Conservation (phyloP, 2,888 invertebrate species). For the Erebia palarica region DNA sequence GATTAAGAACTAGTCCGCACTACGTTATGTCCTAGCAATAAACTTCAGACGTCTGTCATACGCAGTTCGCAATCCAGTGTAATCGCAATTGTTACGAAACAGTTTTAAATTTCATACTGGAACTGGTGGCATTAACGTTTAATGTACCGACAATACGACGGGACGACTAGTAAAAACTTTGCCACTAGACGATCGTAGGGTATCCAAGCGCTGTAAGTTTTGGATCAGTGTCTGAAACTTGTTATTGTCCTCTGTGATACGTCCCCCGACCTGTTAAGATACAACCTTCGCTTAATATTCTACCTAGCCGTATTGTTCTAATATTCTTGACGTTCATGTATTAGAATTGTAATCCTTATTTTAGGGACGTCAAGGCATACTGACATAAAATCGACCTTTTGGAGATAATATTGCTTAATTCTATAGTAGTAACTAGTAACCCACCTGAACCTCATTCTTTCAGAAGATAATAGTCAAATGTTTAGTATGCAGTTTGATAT, state of each 20-base stretch:
- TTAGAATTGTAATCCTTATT: too few relatives aligned
- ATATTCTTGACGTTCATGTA: too few relatives aligned
- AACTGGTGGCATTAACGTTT: constrained; percentile 71
- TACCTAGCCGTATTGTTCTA: too few relatives aligned
- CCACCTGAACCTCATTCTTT: too few relatives aligned
- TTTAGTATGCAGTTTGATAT: too few relatives aligned
- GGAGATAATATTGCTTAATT: too few relatives aligned
- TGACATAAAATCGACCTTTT: too few relatives aligned
- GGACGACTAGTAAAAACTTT: constrained; percentile 77
- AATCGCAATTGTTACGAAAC: constrained; percentile 66
- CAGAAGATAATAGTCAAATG: too few relatives aligned
- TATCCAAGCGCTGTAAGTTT: constrained; percentile 29
- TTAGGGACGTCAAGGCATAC: too few relatives aligned
- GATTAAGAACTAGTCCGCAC: constrained; percentile 3
- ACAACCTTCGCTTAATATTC: too few relatives aligned
- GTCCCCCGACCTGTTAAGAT: not conserved
- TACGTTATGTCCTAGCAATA: constrained; percentile 18
- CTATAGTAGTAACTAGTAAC: too few relatives aligned
- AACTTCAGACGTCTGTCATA: constrained; percentile 35
- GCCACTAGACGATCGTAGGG: constrained; percentile 53
- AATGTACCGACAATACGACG: constrained; percentile 76
- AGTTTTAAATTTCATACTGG: constrained; percentile 72
- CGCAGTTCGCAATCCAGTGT: constrained; percentile 52
- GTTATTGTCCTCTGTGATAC: not conserved
- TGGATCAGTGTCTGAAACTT: not conserved